Evolutionary conservation across 2,797 vertebrate genomes (phyloP).

Genomic region (Eupleurogrammus muticus): DNA sequence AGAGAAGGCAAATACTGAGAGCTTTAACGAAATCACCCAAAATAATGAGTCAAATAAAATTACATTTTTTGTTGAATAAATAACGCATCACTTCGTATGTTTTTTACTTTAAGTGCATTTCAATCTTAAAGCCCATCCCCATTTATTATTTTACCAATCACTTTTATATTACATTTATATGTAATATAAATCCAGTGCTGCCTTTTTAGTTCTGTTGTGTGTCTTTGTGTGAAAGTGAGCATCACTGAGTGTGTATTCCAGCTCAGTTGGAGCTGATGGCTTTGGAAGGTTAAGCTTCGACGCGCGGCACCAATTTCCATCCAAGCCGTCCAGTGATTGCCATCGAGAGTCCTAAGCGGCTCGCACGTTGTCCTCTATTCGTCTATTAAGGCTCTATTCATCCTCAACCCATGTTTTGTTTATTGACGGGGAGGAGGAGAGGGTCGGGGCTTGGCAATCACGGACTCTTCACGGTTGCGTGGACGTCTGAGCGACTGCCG

Average conservation of each 20-base stretch:
- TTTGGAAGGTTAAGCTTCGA: conserved; percentile 20
- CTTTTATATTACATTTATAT: too few relatives aligned
- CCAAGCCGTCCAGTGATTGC: conserved; percentile 34
- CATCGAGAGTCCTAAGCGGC: conserved; percentile 30
- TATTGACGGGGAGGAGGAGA: neutral
- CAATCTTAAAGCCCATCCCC: too few relatives aligned
- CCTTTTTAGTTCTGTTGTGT: neutral
- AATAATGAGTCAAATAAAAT: neutral
- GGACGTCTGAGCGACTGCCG: neutral
- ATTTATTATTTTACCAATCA: too few relatives aligned
- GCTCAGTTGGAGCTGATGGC: conserved; percentile 1
- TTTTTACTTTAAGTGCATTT: neutral
- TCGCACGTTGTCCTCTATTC: conserved; percentile 1
- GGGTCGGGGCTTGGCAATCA: neutral
- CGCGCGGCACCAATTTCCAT: conserved; percentile 18
- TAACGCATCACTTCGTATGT: neutral
- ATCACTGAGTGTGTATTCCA: neutral
- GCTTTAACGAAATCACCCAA: neutral
- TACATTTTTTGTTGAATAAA: rapidly evolving
- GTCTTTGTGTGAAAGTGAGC: neutral
- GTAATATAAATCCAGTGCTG: conserved; percentile 3
- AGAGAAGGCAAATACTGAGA: neutral
- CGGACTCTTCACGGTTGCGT: neutral
- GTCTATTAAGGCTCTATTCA: conserved; percentile 2
- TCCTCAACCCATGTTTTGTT: neutral